Base-by-base conservation (phyloP, 2,888 invertebrate species). In the Lamellibrachia satsuma region DNA sequence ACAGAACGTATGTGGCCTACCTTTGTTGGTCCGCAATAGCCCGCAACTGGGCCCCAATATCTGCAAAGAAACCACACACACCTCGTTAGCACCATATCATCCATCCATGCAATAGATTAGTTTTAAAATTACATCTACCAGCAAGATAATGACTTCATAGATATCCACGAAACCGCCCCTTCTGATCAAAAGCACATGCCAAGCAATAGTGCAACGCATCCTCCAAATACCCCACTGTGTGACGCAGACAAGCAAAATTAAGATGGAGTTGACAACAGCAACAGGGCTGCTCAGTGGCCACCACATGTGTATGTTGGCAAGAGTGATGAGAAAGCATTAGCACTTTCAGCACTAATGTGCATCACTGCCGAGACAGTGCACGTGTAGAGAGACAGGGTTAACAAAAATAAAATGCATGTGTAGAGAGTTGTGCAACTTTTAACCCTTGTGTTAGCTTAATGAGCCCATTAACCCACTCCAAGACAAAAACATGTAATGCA, bases 1-100 rank as follows among this genome's bases (percentile, higher is more conserved):
- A 75, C 6, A 75, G n/a, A 75, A 75, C 15, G 22, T 22, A 22
- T 60, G 60, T 60, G 60, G 52, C 91, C 9, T 52, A 93, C 92
- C 93, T 93, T 75, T 93, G 93, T 91, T 93, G 93, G 57, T 94
- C 94, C 55, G 94, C 94, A 51, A 94, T 93, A 27, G 93, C 93
- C 91, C 93, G 92, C 52, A 94, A 75, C 90, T 94, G 94, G 7
- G 92, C 93, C 3, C 93, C 92, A 9, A 94, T 93, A 52, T 93
- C 93, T 93, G 93, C 15, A 93, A 93, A 90, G 90, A 0, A 39
- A 92, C 90, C 90, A 52, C 9, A 92, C 52, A 90, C 75, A 75
- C 15, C 15, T n/a, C 75, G n/a, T 75, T 75, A 92, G 52, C 52
- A 90, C 27, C 52, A 51, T 90, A 60, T 92, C 52, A 52, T n/a